Percentiles rank a stretch among this genome's conserved stretches.
Evolutionary conservation across 2,888 invertebrate species (phyloP).

Genomic region (Bombylius major): DNA sequence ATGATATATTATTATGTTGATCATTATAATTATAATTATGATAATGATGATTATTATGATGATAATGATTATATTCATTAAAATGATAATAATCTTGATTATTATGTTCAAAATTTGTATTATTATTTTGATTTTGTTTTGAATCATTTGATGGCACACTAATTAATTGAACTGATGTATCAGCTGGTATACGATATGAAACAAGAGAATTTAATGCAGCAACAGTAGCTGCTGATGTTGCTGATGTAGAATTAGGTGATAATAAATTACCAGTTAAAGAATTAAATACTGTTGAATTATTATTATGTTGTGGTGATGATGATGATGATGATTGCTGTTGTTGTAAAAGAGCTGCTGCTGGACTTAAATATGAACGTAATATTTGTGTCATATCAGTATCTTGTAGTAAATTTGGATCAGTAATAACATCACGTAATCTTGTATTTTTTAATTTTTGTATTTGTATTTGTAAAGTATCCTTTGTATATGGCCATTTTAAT

Average conservation of each 20-base stretch:
- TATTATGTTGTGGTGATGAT: not conserved
- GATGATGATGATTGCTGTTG: not conserved
- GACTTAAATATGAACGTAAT: conserved; percentile 27
- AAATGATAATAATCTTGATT: not conserved
- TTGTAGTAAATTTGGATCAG: conserved; percentile 30
- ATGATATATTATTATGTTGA: not conserved
- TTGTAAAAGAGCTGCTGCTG: conserved; percentile 10
- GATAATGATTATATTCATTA: conserved; percentile 10
- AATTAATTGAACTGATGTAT: conserved; percentile 33
- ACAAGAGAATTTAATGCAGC: conserved; percentile 22
- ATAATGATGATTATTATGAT: conserved; percentile 17
- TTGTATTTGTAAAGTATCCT: conserved; percentile 26
- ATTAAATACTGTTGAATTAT: not conserved
- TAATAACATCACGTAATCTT: conserved; percentile 30
- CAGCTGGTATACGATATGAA: conserved; percentile 32
- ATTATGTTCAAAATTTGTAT: not conserved
- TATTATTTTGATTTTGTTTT: not conserved
- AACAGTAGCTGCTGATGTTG: conserved; percentile 11
- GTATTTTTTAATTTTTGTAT: conserved; percentile 28
- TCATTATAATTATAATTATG: not conserved
- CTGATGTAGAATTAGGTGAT: conserved; percentile 22
- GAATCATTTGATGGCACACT: conserved; percentile 27
- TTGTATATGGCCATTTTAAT: conserved; percentile 31
- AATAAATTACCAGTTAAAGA: conserved; percentile 21
- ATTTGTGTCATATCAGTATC: conserved; percentile 34